Base-by-base conservation (phyloP, 2,888 invertebrate species). In the Harpalus rufipes region DNA sequence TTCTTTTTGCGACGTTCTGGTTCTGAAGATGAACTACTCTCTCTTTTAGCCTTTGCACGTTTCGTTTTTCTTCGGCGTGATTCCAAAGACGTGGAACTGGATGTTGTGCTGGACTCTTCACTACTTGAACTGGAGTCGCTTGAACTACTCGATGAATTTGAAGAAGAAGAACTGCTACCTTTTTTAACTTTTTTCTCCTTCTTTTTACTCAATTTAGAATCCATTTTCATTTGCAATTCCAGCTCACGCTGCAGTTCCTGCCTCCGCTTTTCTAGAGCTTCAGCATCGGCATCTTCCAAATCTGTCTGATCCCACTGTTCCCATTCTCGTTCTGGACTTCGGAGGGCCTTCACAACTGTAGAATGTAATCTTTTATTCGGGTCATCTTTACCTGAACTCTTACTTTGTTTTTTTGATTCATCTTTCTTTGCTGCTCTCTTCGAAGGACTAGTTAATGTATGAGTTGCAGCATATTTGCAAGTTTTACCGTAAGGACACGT, bases 261-360 rank as follows among this genome's bases (percentile, higher is more conserved):
- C 86, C 96, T 92, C 87, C 96, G 93, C 90, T 95, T 94, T 90
- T 96, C 96, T 89, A 96, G 92, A 87, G 94, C 95, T 90, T 96
- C 95, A 86, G 96, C 95, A 91, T 96, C 96, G 86, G 95, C 96
- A 92, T 95, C 95, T 90, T 96, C 96, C 91, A 96, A 91, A 91
- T 95, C 95, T 89, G 94, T 95, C 90, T 95, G 95, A 90, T 95
- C 95, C 95, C 95, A 96, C 90, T 94, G 94, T 89, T 95, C 95
- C 91, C 95, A 94, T 90, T 95, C 94, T 85, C 92, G 90, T 88
- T 94, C 94, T 83, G 94, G 94, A 89, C 86, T 91, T 85, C 72
- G 87, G n/a, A 85, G 90, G 87, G 92, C 91, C 88, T 93, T 94
- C 89, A 94, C 93, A 87, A 94, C 93, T 88, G 94, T 93, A 85